These are phyloP conservation scores for Pangasianodon hypophthalmus DNA, from an alignment of 2,113 vertebrate species.

Conservation along the genomic window DNA sequence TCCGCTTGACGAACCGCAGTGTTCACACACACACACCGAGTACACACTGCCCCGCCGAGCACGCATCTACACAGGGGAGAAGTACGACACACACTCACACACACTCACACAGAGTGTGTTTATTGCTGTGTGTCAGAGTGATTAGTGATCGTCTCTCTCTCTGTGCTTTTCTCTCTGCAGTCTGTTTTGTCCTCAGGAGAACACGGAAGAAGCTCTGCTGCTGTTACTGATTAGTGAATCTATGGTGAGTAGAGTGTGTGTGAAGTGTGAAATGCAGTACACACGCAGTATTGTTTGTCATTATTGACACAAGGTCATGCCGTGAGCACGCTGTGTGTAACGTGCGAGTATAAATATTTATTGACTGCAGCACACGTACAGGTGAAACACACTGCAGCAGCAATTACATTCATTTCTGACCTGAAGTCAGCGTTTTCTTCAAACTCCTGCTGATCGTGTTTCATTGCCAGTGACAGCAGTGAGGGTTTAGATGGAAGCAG, in stretches of 20 bases:
- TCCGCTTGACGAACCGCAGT: conserved; percentile 88
- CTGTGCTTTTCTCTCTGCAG: conserved; percentile 69
- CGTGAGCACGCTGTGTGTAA: no score
- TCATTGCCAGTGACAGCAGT: no score
- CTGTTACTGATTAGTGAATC: conserved; percentile 97
- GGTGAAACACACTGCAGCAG: no score
- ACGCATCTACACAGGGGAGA: conserved; percentile 93
- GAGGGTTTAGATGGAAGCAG: no score
- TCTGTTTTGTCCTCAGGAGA: conserved; percentile 99
- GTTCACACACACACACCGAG: conserved; percentile 81
- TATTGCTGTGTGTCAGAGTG: conserved; percentile 16
- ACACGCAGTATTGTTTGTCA: no score
- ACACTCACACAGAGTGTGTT: conserved; percentile 4
- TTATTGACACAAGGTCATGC: neutral
- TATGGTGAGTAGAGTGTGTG: conserved; percentile 81
- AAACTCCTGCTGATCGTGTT: no score
- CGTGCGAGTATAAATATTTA: no score
- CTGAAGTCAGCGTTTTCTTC: no score
- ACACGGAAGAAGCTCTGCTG: conserved; percentile 95
- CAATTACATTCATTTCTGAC: no score
- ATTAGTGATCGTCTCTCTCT: neutral
- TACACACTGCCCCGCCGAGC: conserved; percentile 86
- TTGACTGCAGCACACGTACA: no score
- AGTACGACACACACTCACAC: conserved; percentile 69
- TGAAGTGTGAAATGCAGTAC: neutral